Evolutionary conservation across 2,888 invertebrate genomes (phyloP).

Genomic region (Drosophila pseudotalamancana): DNA sequence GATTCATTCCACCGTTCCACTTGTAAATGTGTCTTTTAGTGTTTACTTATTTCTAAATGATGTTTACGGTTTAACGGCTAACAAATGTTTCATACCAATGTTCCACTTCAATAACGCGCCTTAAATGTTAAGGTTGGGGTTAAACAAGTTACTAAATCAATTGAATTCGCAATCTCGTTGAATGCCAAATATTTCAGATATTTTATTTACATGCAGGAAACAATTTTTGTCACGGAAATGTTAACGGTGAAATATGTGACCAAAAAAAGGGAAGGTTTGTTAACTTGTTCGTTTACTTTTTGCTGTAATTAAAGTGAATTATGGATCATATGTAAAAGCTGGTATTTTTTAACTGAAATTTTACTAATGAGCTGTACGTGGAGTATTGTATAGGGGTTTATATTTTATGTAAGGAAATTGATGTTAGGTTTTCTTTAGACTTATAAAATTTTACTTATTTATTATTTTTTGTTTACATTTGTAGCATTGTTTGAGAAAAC

Average conservation of each 20-base stretch:
- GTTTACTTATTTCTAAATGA: no score
- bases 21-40: no score
- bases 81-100: neutral
- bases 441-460: neutral
- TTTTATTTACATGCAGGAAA: neutral
- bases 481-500: constrained; percentile 23
- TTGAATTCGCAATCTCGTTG: no score
- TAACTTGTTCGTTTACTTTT: neutral
- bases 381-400: no score
- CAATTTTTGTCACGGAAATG: neutral
- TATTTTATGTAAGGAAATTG: no score
- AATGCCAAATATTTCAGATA: neutral
- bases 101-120: neutral
- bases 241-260: neutral
- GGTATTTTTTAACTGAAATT: no score
- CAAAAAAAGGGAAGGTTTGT: neutral
- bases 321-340: no score
- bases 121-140: neutral
- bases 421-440: no score
- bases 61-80: neutral
- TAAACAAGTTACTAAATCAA: neutral
- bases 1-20: neutral
- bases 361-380: no score
- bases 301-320: no score
- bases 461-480: neutral